Evolutionary conservation across 2,797 vertebrate species (phyloP).

Genomic region (Lithobates pipiens): DNA sequence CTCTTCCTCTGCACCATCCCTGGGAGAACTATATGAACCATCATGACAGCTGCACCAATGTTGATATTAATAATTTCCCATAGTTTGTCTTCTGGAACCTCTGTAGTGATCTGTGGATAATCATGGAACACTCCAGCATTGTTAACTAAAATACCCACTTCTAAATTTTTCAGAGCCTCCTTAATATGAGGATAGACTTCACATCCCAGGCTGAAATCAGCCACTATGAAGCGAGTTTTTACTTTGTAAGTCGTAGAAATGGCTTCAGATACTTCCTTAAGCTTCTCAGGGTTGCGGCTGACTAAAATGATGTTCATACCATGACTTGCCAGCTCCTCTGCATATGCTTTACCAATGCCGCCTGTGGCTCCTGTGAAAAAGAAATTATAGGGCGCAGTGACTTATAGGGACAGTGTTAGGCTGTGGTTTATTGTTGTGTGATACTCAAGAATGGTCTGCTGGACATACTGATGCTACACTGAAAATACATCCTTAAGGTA

Average conservation of each 20-base stretch:
- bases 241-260: conserved; percentile 83
- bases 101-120: conserved; percentile 73
- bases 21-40: conserved; percentile 82
- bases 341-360: conserved; percentile 85
- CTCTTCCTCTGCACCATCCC: conserved; percentile 87
- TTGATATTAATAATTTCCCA: conserved; percentile 85
- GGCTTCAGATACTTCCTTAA: conserved; percentile 73
- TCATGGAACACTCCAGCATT: conserved; percentile 76
- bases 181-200: conserved; percentile 76
- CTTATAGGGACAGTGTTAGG: too few species aligned
- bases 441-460: too few species aligned
- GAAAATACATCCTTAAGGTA: too few species aligned
- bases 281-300: conserved; percentile 70
- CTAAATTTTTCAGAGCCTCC: conserved; percentile 82
- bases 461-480: too few species aligned
- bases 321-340: conserved; percentile 86
- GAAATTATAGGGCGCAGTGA: too few species aligned
- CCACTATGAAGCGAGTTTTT: conserved; percentile 78
- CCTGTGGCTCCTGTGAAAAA: conserved; percentile 78
- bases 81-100: conserved; percentile 79
- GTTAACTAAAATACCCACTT: conserved; percentile 93
- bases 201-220: conserved; percentile 81
- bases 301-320: conserved; percentile 87
- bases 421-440: too few species aligned
- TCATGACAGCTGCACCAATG: conserved; percentile 81